phyloP scores from a whole-genome alignment of 2,113 vertebrate species.

The Myrmecophaga tridactyla region DNA sequence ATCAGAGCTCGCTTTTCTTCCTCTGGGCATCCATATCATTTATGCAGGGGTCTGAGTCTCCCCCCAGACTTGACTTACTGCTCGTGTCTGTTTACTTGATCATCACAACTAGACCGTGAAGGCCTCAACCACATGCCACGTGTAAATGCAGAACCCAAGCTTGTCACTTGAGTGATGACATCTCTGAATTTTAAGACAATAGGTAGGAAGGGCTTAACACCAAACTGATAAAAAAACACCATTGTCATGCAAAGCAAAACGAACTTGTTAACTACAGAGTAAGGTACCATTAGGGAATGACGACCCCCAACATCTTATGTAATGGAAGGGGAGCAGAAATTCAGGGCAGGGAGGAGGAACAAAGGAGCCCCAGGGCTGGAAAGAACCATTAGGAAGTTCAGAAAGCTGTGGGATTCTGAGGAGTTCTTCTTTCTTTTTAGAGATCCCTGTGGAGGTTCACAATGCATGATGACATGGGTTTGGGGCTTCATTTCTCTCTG shows the following conservation, averaged over 20 bases:
- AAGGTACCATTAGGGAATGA: not conserved
- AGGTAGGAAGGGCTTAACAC: not conserved
- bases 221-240: not conserved
- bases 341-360: not conserved
- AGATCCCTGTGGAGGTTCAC: fast-evolving
- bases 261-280: not conserved
- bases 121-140: not conserved
- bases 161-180: not conserved
- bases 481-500: not conserved
- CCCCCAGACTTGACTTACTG: not conserved
- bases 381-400: not conserved
- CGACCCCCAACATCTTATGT: not conserved
- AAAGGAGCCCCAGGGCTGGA: fast-evolving
- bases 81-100: not conserved
- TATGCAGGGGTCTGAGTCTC: not conserved
- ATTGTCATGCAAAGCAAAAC: not conserved
- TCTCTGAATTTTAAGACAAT: not conserved
- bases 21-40: not conserved
- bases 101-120: not conserved
- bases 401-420: not conserved
- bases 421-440: not conserved
- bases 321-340: not conserved
- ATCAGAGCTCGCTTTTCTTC: too few species aligned
- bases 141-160: not conserved
- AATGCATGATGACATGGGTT: fast-evolving